Evolutionary conservation across 2,113 vertebrate genomes (phyloP).

Genomic region (Coryphaenoides rupestris): DNA sequence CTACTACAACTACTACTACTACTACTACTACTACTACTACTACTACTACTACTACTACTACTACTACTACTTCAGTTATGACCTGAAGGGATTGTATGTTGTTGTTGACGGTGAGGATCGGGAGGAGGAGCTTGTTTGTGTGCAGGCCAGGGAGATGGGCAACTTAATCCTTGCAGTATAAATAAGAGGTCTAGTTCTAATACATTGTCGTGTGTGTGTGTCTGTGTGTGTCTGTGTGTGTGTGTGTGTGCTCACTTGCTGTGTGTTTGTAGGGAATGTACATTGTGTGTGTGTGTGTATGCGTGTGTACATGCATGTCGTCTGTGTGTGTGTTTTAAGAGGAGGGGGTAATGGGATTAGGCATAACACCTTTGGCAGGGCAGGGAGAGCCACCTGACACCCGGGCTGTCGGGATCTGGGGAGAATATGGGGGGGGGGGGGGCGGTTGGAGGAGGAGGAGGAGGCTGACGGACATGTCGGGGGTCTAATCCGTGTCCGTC

Average conservation of each 20-base stretch:
- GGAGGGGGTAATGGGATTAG: slow-evolving; percentile 94
- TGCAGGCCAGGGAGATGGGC: slow-evolving; percentile 23
- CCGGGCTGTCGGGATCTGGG: slow-evolving; percentile 87
- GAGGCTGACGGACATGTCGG: slow-evolving; percentile 55
- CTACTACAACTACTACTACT: too few species aligned
- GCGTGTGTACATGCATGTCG: slow-evolving; percentile 30
- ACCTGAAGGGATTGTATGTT: slow-evolving; percentile 12
- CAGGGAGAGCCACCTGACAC: slow-evolving; percentile 94
- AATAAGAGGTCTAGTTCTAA: slow-evolving; percentile 39
- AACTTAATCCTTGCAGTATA: too few species aligned
- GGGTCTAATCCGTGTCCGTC: slow-evolving; percentile 96
- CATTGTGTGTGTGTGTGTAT: slow-evolving; percentile 37
- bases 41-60: too few species aligned
- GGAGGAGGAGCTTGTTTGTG: not conserved
- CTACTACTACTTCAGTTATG: slow-evolving; percentile 24
- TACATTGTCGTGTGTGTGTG: too few species aligned
- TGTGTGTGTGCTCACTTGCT: not conserved
- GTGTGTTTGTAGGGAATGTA: too few species aligned
- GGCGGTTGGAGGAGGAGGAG: slow-evolving; percentile 38
- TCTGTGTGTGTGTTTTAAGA: slow-evolving; percentile 24
- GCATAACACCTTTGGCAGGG: slow-evolving; percentile 88
- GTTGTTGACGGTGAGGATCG: too few species aligned
- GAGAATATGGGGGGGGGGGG: slow-evolving; percentile 24
- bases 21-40: too few species aligned
- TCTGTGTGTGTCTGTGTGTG: not conserved